Base-by-base conservation (phyloP, 64 coral and sea anemone species). In the Pocillopora verrucosa region DNA sequence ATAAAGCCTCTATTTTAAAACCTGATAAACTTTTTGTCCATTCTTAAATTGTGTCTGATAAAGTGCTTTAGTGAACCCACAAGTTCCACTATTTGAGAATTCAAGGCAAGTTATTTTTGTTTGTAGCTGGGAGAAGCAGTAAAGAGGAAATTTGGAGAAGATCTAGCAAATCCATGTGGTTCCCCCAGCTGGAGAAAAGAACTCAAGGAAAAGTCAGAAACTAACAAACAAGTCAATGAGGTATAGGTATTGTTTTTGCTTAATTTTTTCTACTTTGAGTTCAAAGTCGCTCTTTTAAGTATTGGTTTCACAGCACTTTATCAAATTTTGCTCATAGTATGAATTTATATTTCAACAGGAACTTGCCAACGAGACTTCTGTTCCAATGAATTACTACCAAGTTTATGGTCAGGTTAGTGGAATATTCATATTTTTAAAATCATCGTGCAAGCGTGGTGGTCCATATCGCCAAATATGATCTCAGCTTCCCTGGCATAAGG, bases 321-420 rank as follows among this genome's bases (percentile, higher is more conserved):
- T 51, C 41, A 51, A 51, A 51, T 4, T 51, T 73, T 1, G 24
- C 30, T 20, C 34, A 24, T 77, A 9, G 30, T 10, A 77, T 30
- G 60, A 67, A 13, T 17, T 76, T 59, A 7, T 56, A 6, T 4
- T 87, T 87, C 7, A 74, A 30, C 56, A 98, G 96, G 91, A 94
- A 70, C 77, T 98, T 58, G 87, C 92, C 45, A 90, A 69, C 45
- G 96, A 89, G 51, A 77, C 81, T 22, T 88, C 96, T 58, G 41
- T 87, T 58, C 90, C 96, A 41, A 98, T 98, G 96, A 94, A 79
- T 61, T 98, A 94, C 64, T 98, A 98, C 59, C 92, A 94, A 86
- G 96, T 90, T 10, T 98, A 92, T 81, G 93, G 93, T 14, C 91
- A 98, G 96, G 96, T 98, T 73, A 79, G 69, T 59, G 13, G 11